Evolutionary conservation across 30 jellyfish, hydroid and myxozoan species (phyloP), one percentile per base, ranked within the genome.

Genomic region (Hydractinia symbiolongicarpus): DNA sequence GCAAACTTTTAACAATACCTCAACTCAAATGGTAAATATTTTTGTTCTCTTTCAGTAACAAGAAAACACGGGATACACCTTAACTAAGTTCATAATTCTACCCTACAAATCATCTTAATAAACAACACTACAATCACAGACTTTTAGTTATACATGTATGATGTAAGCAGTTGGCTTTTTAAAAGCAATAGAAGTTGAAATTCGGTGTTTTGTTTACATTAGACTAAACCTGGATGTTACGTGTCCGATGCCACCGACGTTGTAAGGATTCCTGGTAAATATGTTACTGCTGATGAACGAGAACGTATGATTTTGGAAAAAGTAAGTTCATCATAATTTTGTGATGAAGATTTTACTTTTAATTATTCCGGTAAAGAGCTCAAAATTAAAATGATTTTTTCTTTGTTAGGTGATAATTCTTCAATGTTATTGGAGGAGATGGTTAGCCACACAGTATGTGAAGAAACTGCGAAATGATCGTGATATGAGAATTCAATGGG

Each of bases 221-320:
- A 91, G 98, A 93, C 98, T 40, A 93, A 93, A 78, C 88, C 96
- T 19, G 98, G 98, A 13, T 93, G 96, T 71, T 93, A 93, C 71
- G 95, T 93, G 6, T 73, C 98, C 7, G 91, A 93, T 72, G 95
- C 81, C 14, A 79, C 89, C 7, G 98, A 93, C 60, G 84, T 20
- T 44, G 86, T 88, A 7, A 57, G 82, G 15, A 79, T 86, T 16
- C 95, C 96, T 83, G 98, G 98, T 4, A 71, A 60, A 56, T 93
- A 93, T 71, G 95, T 66, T 53, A 93, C 98, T 55, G 98, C 98
- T 9, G 98, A 88, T 67, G 96, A 86, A 60, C 67, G 60, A 61
- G 80, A 79, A 20, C 90, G 89, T 8, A 79, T 77, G 30, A 75
- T 86, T 60, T 58, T 87, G 5, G 90, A 88, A 51, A 93, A 93